Conservation (phyloP, 2,113 vertebrate species). For the Ivindomyrus marchei region DNA sequence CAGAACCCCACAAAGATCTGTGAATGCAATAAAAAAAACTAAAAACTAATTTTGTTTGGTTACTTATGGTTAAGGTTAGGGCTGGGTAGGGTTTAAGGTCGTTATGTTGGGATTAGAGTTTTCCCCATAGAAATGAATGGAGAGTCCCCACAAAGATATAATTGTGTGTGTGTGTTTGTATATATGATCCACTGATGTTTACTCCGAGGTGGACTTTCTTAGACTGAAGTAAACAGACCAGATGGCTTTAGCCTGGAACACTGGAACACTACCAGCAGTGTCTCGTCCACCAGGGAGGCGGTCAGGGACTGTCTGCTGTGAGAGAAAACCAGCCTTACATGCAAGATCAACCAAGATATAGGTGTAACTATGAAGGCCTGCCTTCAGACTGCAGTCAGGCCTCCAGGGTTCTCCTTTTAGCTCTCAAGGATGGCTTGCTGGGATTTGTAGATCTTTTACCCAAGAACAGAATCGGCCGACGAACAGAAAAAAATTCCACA, state of each 20-base stretch:
- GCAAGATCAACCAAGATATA: not conserved
- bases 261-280: not conserved
- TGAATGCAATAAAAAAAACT: too few relatives aligned
- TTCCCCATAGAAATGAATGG: too few relatives aligned
- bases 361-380: not conserved
- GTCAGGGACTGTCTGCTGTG: not conserved
- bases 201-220: not conserved
- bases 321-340: not conserved
- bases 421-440: not conserved
- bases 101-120: too few relatives aligned
- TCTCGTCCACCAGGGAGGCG: not conserved
- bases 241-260: not conserved
- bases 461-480: not conserved
- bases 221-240: constrained; percentile 4
- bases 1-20: too few relatives aligned
- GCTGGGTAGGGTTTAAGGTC: too few relatives aligned
- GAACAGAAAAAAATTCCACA: not conserved
- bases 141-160: too few relatives aligned
- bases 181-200: not conserved
- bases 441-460: not conserved
- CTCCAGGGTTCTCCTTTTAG: not conserved
- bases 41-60: not conserved
- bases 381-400: not conserved
- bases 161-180: too few relatives aligned
- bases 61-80: not conserved